Evolutionary conservation across 1,140 invertebrate genomes (phyloP).

Genomic region (Heterodera schachtii): DNA sequence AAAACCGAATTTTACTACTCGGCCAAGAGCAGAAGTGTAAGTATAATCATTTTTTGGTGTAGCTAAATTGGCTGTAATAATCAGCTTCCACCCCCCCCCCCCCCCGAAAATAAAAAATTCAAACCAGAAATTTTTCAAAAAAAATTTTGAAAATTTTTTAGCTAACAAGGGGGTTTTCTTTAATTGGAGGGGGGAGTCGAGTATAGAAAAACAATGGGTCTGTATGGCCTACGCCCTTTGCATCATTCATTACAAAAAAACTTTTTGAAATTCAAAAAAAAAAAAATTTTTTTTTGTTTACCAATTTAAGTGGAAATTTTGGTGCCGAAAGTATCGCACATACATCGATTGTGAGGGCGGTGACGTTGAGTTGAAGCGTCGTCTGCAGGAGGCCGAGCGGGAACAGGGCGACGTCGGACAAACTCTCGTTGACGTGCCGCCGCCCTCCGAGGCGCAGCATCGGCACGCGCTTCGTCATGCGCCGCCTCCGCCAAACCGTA

Average conservation of each 20-base stretch:
- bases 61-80: no score
- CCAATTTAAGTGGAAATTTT: slow-evolving; percentile 83
- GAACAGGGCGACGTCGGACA: neutral
- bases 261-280: neutral
- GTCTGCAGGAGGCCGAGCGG: slow-evolving; percentile 53
- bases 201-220: no score
- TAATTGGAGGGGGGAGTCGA: no score
- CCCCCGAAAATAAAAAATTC: no score
- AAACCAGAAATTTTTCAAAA: no score
- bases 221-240: no score
- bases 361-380: slow-evolving; percentile 46
- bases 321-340: slow-evolving; percentile 81
- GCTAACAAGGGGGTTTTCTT: no score
- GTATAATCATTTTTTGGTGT: neutral
- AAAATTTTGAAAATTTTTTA: no score
- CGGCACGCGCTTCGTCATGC: neutral
- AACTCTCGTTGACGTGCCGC: neutral
- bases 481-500: neutral
- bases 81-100: no score
- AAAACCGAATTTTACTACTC: slow-evolving; percentile 51
- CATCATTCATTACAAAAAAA: no score
- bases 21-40: slow-evolving; percentile 6
- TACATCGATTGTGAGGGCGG: slow-evolving; percentile 69
- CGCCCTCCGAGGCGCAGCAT: slow-evolving; percentile 1
- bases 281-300: neutral